Base-by-base conservation (phyloP, 2,113 vertebrate species). In the Bubalus kerabau region DNA sequence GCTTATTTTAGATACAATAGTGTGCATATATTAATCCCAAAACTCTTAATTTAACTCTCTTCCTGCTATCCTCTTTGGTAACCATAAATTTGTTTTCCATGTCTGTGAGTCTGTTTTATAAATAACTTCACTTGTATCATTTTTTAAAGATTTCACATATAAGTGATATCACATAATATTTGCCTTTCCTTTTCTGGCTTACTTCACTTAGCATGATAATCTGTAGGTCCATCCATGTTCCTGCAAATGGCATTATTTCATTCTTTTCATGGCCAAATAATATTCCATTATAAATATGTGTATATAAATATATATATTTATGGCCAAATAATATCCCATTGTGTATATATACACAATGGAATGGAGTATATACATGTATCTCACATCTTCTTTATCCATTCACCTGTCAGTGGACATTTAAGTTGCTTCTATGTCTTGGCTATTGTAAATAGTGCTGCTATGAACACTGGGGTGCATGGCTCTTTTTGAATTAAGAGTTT, bases 251-350 rank as follows among this genome's bases (percentile, higher is more conserved):
- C 26, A 48, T 76, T 74, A 76, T 48, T 46, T 48, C 43, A 30
- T 30, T 30, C 40, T 7, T 48, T 78, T 30, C 9, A 78, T 46
- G 74, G 40, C 12, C 40, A 46, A 78, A 4, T 28, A 78, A 46
- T 78, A 78, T 78, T 26, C 23, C 12, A 76, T 43, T 76, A 24
- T 76, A 76, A 8, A 76, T 6, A 14, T 26, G 6, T 26, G 43
- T 46, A 7, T 46, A 0, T 46, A 12, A 1, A 21, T 2, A 15
- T 0, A 36, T 36, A 5, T 21, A 21, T 36, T 5, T 21, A 71
- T 23, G n/a, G 67, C 32, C 64, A n/a, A n/a, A 67, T 67, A 36
- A 67, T 19, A 62, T 32, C 8, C 30, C 62, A 64, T 64, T n/a
- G 3, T 43, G 23, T 43, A 43, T 74, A 74, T 23, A 40, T 14